These are phyloP conservation scores for Ailurus styani DNA, from an alignment of 2,113 vertebrate species.

Conservation along the genomic window DNA sequence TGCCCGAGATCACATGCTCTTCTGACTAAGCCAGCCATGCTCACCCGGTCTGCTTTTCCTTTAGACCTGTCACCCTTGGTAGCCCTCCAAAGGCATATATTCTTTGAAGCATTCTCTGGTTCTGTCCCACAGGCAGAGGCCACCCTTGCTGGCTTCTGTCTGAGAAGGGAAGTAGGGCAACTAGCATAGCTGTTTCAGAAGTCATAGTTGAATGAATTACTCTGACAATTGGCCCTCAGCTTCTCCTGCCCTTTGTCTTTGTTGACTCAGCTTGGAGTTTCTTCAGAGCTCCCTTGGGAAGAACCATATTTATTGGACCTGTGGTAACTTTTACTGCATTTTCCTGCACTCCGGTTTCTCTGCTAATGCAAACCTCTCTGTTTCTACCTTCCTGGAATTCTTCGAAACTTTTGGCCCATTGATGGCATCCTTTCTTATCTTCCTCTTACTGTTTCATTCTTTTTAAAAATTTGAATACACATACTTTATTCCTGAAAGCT, in stretches of 20 bases:
- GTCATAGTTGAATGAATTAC: background rate
- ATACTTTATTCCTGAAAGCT: background rate
- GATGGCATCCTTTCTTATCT: background rate
- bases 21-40: background rate
- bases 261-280: background rate
- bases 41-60: background rate
- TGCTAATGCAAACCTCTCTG: background rate
- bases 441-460: background rate
- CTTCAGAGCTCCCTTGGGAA: background rate
- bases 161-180: background rate
- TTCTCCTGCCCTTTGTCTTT: background rate
- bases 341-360: background rate
- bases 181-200: background rate
- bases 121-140: background rate
- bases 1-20: background rate
- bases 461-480: background rate
- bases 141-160: background rate
- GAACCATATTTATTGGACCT: background rate
- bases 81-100: background rate
- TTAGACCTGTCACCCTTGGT: background rate
- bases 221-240: background rate
- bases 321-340: background rate
- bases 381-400: background rate
- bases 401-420: background rate
- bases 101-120: background rate